phyloP scores from a whole-genome alignment of 2,888 invertebrate genomes.

The Dioctria rufipes region DNA sequence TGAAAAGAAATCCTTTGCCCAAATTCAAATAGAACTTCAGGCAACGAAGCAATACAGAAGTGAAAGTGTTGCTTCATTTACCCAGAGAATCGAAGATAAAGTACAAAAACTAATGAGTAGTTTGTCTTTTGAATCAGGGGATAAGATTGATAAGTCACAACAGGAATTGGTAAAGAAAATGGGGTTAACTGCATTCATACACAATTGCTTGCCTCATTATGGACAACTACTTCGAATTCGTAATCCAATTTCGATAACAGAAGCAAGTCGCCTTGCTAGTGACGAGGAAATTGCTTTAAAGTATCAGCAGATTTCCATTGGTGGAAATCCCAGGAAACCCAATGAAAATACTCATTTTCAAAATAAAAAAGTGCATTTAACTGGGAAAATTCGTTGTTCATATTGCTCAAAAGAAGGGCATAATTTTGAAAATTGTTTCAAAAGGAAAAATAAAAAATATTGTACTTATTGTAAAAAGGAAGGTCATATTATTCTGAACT shows the following conservation, averaged over 20 bases:
- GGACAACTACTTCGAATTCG: constrained; percentile 4
- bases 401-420: neutral
- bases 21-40: constrained; percentile 4
- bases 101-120: constrained; percentile 3
- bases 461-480: constrained; percentile 2
- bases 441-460: neutral
- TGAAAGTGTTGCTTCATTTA: constrained; percentile 13
- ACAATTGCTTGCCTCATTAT: neutral
- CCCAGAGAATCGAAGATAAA: constrained; percentile 12
- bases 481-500: neutral
- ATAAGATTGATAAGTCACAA: constrained; percentile 1
- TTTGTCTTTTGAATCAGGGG: constrained; percentile 1
- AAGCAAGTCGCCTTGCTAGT: neutral
- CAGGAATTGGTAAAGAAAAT: constrained; percentile 22
- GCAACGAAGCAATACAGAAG: neutral
- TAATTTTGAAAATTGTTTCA: constrained; percentile 1
- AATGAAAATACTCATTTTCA: neutral
- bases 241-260: neutral
- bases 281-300: too few species aligned
- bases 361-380: neutral
- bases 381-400: neutral
- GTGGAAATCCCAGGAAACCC: neutral
- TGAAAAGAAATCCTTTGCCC: constrained; percentile 15
- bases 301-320: neutral
- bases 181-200: constrained; percentile 9